A percentile compares a stretch with the other conserved stretches of the same genome.
Evolutionary conservation across 2,888 invertebrate genomes (phyloP).

Genomic region (Parasteatoda lunata): DNA sequence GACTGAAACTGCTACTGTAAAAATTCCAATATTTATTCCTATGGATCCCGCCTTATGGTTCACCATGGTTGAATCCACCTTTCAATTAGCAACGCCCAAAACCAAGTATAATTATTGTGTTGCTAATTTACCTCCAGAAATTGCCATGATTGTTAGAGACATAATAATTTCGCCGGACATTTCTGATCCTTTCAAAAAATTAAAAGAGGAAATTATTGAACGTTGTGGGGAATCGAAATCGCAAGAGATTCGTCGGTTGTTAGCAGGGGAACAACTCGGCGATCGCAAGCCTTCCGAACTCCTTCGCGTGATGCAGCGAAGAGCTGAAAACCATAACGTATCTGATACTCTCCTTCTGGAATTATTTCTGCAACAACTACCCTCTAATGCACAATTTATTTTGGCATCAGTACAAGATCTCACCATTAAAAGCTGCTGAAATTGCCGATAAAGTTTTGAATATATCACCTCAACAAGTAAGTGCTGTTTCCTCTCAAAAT

Average conservation of each 20-base stretch:
- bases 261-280: background rate
- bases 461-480: background rate
- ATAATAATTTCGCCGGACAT: slow-evolving; percentile 8
- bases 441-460: background rate
- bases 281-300: slow-evolving; percentile 14
- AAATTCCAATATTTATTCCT: background rate
- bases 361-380: slow-evolving; percentile 6
- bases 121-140: background rate
- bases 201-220: slow-evolving; percentile 9
- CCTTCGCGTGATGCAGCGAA: background rate
- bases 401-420: background rate
- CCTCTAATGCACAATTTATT: background rate
- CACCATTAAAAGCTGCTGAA: background rate
- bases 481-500: background rate
- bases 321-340: background rate
- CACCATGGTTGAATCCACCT: background rate
- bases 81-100: background rate
- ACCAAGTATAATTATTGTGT: slow-evolving; percentile 14
- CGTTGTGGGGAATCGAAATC: background rate
- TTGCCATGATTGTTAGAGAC: background rate
- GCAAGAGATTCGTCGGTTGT: background rate
- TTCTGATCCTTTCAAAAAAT: background rate
- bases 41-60: background rate
- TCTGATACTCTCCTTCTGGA: background rate
- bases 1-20: background rate